Evolutionary conservation across 2,797 vertebrate species (phyloP), one percentile per base, ranked within the genome.

Genomic region (Picus viridis): DNA sequence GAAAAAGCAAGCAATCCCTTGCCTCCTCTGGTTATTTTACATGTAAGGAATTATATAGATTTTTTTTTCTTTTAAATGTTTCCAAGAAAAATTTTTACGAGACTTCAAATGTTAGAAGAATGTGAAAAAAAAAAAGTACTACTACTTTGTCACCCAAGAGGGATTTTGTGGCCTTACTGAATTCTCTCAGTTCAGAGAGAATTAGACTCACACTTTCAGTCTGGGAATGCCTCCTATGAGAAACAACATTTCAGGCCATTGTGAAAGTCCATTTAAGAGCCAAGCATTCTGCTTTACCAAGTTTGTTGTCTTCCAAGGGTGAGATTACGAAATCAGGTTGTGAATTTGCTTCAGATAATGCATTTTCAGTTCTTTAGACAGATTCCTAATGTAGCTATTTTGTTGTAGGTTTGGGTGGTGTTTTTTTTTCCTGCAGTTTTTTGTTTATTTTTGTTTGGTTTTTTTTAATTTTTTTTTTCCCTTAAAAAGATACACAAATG

Each of bases 281-380:
- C 76, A 77, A 72, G 47, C 27, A 65, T 27, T 79, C 59, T 69
- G 64, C 34, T 89, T 92, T 76, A 74, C 30, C 47, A 75, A 43
- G 49, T 84, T 63, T 72, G 32, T 54, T 88, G 39, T 65, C 76
- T 43, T 84, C 45, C 70, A 75, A 89, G 27, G 20, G 16, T 30
- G 32, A 87, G 67, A 89, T 71, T 81, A 92, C 43, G 79, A 91
- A 93, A 83, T 49, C 65, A 70, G 59, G 18, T 39, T 78, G 49
- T 67, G 29, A 29, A 77, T 90, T 74, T 90, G 45, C 57, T 56
- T 72, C 43, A 76, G 39, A 61, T 68, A 89, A 87, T 80, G 32
- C 17, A 69, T 72, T 89, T 93, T 86, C 30, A 71, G 29, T 63
- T 91, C 58, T 74, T 49, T 83, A 63, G 3, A 84, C 11, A 88